Evolutionary conservation across 2,888 invertebrate genomes (phyloP), one percentile per base, ranked within the genome.

Genomic region (Leptogaster cylindrica): DNA sequence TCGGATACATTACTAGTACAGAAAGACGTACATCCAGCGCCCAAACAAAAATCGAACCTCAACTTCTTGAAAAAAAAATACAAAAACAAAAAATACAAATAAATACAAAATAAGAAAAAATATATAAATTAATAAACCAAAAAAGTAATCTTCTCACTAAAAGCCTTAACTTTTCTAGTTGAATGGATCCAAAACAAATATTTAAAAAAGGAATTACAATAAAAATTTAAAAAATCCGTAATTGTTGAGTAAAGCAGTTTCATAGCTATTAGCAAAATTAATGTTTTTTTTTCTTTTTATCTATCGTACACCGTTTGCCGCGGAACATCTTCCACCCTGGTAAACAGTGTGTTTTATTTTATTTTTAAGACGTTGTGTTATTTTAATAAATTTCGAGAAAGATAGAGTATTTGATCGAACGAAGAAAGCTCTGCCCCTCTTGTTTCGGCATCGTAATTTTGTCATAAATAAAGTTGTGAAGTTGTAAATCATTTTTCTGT

Each of bases 11-110:
- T 28, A 18, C 18, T 33, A 20, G 12, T n/a, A 48, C 8, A 67
- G 65, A 67, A 76, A 73, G 78, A 77, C 80, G 79, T 77, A 78
- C 76, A 76, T 79, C 79, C 80, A 77, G 81, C 81, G 79, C 80
- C 81, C 81, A 81, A 80, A 81, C 81, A 81, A 81, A 81, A 81
- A 81, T 81, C 81, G 81, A 81, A 81, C 81, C 79, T 81, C 81
- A 81, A 81, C 81, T 81, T 81, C 81, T 81, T 81, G 81, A 77
- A 75, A 73, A 70, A 67, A 69, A 69, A 67, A 66, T 68, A 66
- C 61, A 71, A 33, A 61, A 76, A 77, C 74, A 72, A 73, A 72
- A 75, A 73, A 70, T 51, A 66, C 50, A 74, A 71, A 72, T 73
- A 73, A 72, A 70, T 64, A 67, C 31, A 65, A 67, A 72, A 72